Evolutionary conservation across 2,113 vertebrate genomes (phyloP).

Genomic region (Enhydra lutris): DNA sequence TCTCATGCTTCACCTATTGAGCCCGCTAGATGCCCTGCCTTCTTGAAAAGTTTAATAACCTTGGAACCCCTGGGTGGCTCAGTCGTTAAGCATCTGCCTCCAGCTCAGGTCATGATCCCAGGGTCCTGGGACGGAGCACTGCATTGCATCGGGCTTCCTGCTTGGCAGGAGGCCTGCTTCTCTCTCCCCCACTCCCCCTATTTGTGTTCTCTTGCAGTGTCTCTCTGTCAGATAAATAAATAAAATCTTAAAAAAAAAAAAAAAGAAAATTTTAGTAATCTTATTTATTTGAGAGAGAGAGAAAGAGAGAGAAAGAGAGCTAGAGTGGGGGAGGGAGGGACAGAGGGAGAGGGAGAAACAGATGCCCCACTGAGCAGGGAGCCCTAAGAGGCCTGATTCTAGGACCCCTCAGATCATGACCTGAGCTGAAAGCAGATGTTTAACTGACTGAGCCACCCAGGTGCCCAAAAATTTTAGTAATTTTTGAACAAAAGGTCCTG

Average conservation of each 20-base stretch:
- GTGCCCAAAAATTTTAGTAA: not conserved
- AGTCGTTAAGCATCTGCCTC: no score
- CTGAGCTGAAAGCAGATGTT: not conserved
- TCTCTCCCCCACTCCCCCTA: no score
- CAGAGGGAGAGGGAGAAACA: not conserved
- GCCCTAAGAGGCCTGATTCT: not conserved
- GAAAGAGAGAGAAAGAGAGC: not conserved
- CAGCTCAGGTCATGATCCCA: no score
- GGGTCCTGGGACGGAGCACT: no score
- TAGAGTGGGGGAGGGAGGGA: not conserved
- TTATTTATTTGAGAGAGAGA: not conserved
- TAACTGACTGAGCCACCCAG: not conserved
- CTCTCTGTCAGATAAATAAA: no score
- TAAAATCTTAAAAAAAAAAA: no score
- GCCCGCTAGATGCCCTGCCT: not conserved
- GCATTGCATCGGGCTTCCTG: no score
- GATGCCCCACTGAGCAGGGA: not conserved
- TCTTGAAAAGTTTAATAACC: not conserved
- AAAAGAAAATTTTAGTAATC: not conserved
- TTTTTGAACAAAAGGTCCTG: not conserved
- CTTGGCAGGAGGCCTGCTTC: no score
- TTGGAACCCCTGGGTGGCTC: not conserved
- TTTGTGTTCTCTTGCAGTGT: no score
- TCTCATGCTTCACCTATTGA: not conserved
- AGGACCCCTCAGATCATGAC: not conserved